A percentile compares a stretch with the other conserved stretches of the same genome.
These are phyloP conservation scores for Halictus rubicundus DNA, from an alignment of 1,140 invertebrate species.

Conservation along the genomic window DNA sequence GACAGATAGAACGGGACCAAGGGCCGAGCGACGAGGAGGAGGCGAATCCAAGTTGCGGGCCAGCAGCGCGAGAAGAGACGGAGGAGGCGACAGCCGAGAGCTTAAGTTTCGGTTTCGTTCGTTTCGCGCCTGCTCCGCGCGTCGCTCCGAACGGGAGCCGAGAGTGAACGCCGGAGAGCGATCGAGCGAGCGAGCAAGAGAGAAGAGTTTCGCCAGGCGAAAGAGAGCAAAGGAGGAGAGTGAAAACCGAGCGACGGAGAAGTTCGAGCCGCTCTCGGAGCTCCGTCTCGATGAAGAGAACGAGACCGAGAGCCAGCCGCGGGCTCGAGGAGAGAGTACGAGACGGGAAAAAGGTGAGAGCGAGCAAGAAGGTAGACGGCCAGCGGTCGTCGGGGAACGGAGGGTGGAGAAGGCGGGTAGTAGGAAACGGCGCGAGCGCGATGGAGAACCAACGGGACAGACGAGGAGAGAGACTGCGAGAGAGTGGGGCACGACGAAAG, in stretches of 20 bases:
- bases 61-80: conserved; percentile 25
- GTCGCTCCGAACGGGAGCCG: conserved; percentile 47
- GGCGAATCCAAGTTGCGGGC: background rate
- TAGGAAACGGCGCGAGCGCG: background rate
- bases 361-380: conserved; percentile 23
- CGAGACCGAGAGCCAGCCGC: conserved; percentile 16
- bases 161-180: conserved; percentile 47
- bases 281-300: conserved; percentile 25
- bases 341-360: conserved; percentile 10
- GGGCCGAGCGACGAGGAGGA: background rate
- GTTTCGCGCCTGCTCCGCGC: conserved; percentile 63
- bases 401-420: conserved; percentile 24
- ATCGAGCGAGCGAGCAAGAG: conserved; percentile 6
- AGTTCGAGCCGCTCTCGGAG: background rate
- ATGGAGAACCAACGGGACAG: background rate
- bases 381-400: conserved; percentile 5
- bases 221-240: conserved; percentile 30
- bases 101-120: conserved; percentile 72
- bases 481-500: conserved; percentile 3
- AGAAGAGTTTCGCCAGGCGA: conserved; percentile 42
- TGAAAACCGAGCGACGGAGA: conserved; percentile 27
- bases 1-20: background rate
- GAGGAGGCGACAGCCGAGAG: conserved; percentile 51
- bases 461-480: no score
- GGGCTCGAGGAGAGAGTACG: background rate